A percentile compares a stretch with the other conserved stretches of the same genome.
These are phyloP conservation scores for Procavia capensis DNA, from an alignment of 2,113 vertebrate species.

Conservation along the genomic window DNA sequence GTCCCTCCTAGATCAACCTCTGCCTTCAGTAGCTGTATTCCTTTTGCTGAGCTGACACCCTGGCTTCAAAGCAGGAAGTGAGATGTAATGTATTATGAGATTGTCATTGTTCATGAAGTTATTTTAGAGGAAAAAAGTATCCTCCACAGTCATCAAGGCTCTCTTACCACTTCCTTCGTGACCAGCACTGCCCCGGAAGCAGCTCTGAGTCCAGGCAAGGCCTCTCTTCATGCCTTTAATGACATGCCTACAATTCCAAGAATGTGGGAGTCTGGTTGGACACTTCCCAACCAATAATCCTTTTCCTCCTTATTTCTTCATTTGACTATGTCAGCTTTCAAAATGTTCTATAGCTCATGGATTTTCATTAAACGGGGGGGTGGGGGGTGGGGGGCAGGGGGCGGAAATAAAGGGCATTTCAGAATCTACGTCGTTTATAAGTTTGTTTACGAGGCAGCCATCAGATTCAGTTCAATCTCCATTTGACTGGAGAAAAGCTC, in stretches of 20 bases:
- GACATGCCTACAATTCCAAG: background rate
- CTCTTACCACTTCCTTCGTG: accelerated
- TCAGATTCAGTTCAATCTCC: background rate
- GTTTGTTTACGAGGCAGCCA: constrained; percentile 3
- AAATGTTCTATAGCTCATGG: background rate
- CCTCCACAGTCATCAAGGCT: accelerated
- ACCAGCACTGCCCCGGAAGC: no score
- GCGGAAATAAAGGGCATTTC: background rate
- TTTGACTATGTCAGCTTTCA: constrained; percentile 5
- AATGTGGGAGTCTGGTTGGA: background rate
- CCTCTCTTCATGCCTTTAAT: background rate
- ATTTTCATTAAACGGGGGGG: no score
- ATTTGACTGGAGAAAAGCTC: background rate
- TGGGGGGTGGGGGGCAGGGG: no score
- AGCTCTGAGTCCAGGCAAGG: background rate
- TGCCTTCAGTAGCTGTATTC: background rate
- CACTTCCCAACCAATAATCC: background rate
- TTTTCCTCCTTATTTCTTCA: background rate
- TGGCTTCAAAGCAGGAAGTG: background rate
- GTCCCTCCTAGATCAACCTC: background rate
- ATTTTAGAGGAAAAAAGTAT: background rate
- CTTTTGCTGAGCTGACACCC: background rate
- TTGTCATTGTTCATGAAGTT: background rate
- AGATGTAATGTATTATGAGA: background rate
- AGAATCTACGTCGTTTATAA: background rate